Evolutionary conservation across 2,797 vertebrate species (phyloP).

Genomic region (Leucoraja ocellata): DNA sequence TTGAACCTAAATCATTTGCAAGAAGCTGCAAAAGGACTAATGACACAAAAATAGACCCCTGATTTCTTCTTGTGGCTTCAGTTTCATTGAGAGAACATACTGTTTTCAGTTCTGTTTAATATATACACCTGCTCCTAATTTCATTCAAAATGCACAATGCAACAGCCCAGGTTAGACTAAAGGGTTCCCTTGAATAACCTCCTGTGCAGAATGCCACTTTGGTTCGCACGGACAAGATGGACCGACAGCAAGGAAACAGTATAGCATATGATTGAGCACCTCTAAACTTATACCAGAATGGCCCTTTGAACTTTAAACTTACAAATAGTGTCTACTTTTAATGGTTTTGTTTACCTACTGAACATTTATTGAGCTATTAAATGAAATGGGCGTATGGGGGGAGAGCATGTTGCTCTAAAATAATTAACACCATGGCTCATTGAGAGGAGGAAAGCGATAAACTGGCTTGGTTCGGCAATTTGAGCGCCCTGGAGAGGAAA

Average conservation of each 20-base stretch:
- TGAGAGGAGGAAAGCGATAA: too few species aligned
- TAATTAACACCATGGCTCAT: too few species aligned
- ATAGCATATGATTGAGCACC: background rate
- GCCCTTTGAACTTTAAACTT: background rate
- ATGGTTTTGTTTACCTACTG: background rate
- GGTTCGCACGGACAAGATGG: too few species aligned
- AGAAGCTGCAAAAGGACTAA: background rate
- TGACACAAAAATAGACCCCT: background rate
- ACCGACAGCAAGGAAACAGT: too few species aligned
- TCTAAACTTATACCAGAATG: background rate
- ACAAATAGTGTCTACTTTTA: background rate
- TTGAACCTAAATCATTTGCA: background rate
- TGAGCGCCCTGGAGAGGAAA: too few species aligned
- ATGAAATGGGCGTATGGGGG: background rate
- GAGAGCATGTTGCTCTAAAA: background rate
- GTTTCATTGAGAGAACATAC: background rate
- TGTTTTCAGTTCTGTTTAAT: background rate
- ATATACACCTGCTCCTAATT: background rate
- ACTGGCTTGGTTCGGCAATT: too few species aligned
- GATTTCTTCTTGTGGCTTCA: background rate
- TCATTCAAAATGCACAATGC: background rate
- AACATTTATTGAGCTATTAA: background rate
- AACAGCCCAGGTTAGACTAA: background rate
- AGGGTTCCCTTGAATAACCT: background rate
- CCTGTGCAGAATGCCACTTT: too few species aligned